Percentiles rank a stretch among this genome's conserved stretches.
Evolutionary conservation across 1,140 invertebrate species (phyloP).

Genomic region (Micrasema minimum): DNA sequence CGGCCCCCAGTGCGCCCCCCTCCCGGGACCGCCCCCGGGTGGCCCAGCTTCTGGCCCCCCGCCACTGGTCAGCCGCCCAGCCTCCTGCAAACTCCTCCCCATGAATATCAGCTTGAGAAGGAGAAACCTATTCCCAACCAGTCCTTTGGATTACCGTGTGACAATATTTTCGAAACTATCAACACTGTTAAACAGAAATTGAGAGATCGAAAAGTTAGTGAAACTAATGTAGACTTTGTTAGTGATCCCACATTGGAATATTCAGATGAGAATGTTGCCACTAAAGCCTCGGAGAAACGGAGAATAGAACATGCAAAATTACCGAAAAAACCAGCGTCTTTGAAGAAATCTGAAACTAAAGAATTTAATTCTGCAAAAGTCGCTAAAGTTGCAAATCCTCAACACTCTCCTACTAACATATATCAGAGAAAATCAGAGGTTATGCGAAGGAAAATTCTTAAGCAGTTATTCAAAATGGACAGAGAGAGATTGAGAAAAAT

Average conservation of each 20-base stretch:
- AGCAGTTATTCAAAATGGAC: constrained; percentile 49
- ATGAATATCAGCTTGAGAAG: constrained; percentile 20
- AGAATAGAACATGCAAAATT: constrained; percentile 48
- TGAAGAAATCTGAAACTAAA: constrained; percentile 43
- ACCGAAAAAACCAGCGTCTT: constrained; percentile 20
- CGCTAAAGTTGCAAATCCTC: constrained; percentile 14
- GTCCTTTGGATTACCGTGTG: constrained; percentile 23
- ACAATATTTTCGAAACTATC: constrained; percentile 44
- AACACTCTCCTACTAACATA: background rate
- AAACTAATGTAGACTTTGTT: constrained; percentile 26
- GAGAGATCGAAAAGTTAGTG: constrained; percentile 43
- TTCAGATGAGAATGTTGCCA: background rate
- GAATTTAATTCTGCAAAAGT: constrained; percentile 22
- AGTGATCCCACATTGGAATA: constrained; percentile 4
- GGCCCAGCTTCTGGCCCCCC: background rate
- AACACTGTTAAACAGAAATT: constrained; percentile 49
- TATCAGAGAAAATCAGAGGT: constrained; percentile 44
- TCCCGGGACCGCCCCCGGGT: background rate
- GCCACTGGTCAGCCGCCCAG: background rate
- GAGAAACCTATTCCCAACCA: constrained; percentile 18
- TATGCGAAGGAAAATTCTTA: constrained; percentile 47
- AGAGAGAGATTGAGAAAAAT: constrained; percentile 44
- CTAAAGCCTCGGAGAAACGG: constrained; percentile 43
- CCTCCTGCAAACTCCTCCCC: background rate
- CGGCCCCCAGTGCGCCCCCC: background rate